phyloP scores from a whole-genome alignment of 2,113 vertebrate genomes.

The Hypocryptadius cinnamomeus region DNA sequence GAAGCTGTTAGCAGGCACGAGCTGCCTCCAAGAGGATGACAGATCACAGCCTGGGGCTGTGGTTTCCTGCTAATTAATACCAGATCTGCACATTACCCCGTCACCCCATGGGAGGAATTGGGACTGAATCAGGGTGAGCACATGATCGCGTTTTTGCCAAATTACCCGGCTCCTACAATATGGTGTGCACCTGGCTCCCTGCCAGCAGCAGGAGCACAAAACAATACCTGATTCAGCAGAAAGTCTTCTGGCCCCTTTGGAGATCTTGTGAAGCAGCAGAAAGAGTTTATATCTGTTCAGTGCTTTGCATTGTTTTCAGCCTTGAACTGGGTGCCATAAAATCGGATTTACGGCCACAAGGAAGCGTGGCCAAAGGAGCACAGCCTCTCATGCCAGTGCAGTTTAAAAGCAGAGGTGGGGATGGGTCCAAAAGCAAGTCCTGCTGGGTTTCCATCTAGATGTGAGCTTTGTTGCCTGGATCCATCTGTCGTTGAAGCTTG shows the following conservation, averaged over 20 bases:
- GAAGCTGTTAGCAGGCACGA: not conserved
- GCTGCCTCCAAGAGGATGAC: conserved; percentile 29
- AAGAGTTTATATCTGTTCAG: conserved; percentile 50
- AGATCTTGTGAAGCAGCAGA: conserved; percentile 46
- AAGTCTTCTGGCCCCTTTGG: conserved; percentile 35
- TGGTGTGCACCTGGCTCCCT: conserved; percentile 16
- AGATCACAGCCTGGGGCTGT: conserved; percentile 18
- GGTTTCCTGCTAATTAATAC: conserved; percentile 38
- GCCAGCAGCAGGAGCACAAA: not conserved
- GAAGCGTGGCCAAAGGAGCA: not conserved
- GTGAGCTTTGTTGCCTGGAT: not conserved
- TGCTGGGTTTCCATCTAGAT: not conserved
- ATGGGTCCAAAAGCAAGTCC: not conserved
- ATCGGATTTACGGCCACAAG: not conserved
- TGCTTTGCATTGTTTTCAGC: not conserved
- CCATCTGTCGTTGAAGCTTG: not conserved
- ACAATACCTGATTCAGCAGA: conserved; percentile 59
- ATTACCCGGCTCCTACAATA: conserved; percentile 35
- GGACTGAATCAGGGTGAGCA: conserved; percentile 36
- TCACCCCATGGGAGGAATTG: conserved; percentile 43
- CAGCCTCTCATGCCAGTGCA: not conserved
- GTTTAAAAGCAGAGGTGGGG: not conserved
- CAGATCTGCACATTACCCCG: conserved; percentile 3
- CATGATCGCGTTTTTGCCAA: conserved; percentile 35
- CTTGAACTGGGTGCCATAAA: conserved; percentile 25